A percentile compares a stretch with the other conserved stretches of the same genome.
Conservation (phyloP, 2,797 vertebrate genomes). For the Sebastes steindachneri region DNA sequence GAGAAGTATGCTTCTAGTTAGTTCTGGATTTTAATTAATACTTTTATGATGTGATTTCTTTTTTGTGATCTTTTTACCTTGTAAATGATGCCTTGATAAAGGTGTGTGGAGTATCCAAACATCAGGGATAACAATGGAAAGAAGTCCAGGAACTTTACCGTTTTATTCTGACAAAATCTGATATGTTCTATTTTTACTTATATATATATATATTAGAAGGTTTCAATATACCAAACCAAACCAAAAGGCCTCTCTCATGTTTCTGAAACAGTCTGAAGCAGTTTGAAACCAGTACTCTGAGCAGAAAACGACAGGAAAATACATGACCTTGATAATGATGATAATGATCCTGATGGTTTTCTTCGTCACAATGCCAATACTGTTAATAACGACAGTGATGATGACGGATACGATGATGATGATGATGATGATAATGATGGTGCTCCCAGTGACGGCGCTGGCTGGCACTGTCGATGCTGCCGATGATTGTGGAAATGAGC, state of each 20-base stretch:
- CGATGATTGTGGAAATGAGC: conserved; percentile 76
- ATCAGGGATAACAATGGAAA: background rate
- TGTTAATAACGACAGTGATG: conserved; percentile 66
- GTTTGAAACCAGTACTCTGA: conserved; percentile 3
- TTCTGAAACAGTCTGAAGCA: background rate
- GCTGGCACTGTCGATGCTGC: conserved; percentile 46
- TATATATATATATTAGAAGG: background rate
- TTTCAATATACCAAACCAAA: background rate
- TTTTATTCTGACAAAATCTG: background rate
- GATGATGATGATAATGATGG: conserved; percentile 27
- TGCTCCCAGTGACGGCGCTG: conserved; percentile 41
- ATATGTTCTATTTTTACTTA: background rate
- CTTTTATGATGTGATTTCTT: background rate
- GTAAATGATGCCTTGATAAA: background rate
- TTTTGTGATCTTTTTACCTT: background rate
- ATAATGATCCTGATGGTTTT: conserved; percentile 64
- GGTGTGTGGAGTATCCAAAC: background rate
- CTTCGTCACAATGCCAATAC: conserved; percentile 64
- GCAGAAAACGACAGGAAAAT: conserved; percentile 37
- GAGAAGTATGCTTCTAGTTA: background rate
- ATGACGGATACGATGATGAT: conserved; percentile 61
- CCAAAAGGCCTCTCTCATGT: background rate
- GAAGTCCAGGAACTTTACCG: too few species aligned
- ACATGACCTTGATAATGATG: conserved; percentile 42
- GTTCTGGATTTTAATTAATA: background rate